phyloP scores from a whole-genome alignment of 2,797 vertebrate genomes.

The Vultur gryphus region DNA sequence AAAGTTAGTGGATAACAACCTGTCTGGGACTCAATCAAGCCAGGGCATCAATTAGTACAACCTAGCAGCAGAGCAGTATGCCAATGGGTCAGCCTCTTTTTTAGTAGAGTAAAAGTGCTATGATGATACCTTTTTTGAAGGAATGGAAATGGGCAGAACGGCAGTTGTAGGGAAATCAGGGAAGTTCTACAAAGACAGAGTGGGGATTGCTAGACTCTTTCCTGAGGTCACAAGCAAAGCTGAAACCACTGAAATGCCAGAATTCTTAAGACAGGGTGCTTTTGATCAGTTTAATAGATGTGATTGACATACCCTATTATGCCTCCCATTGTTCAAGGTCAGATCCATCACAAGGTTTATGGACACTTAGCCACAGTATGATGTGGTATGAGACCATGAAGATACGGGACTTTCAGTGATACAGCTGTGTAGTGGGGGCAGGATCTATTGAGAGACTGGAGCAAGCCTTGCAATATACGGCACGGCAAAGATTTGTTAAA shows the following conservation, averaged over 20 bases:
- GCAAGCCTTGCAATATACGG: not conserved
- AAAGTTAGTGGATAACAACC: not conserved
- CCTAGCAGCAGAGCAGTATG: not conserved
- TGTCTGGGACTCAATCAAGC: not conserved
- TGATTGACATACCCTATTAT: not conserved
- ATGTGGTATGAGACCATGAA: not conserved
- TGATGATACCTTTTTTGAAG: not conserved
- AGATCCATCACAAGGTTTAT: not conserved
- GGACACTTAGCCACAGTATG: not conserved
- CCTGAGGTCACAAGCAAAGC: not conserved
- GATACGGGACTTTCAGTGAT: not conserved
- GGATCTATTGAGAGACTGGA: not conserved
- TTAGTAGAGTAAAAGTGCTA: not conserved
- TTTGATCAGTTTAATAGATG: not conserved
- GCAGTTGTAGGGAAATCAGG: not conserved
- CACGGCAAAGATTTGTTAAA: not conserved
- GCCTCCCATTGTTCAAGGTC: not conserved
- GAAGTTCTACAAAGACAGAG: not conserved
- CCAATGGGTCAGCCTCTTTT: not conserved
- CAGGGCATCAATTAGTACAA: not conserved
- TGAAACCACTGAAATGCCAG: not conserved
- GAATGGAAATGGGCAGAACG: not conserved
- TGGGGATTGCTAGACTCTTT: not conserved
- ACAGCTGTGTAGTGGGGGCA: not conserved
- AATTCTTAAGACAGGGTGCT: not conserved